Evolutionary conservation across 2,888 invertebrate genomes (phyloP).

Genomic region (Lithophane socia): DNA sequence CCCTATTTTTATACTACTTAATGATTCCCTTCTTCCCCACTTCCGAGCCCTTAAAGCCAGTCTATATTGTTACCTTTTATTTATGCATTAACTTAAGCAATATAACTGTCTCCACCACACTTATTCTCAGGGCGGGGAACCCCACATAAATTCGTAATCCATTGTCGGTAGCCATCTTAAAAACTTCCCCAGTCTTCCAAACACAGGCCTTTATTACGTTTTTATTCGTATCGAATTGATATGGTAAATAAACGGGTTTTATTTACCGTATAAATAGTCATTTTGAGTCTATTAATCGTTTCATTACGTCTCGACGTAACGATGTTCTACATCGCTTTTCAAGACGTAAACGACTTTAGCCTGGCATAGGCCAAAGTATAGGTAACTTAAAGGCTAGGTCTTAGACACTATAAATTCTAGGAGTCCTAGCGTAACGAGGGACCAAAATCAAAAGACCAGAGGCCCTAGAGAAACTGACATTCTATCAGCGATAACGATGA

Average conservation of each 20-base stretch:
- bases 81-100: slow-evolving; percentile 89
- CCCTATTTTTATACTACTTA: slow-evolving; percentile 13
- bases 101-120: slow-evolving; percentile 83
- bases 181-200: slow-evolving; percentile 65
- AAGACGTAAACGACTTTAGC: neutral
- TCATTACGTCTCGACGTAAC: slow-evolving; percentile 70
- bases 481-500: too few species aligned
- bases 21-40: slow-evolving; percentile 19
- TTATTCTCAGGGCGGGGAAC: slow-evolving; percentile 60
- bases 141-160: slow-evolving; percentile 76
- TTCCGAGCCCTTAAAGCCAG: slow-evolving; percentile 46
- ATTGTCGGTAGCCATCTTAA: slow-evolving; percentile 72
- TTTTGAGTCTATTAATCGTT: slow-evolving; percentile 74
- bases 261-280: slow-evolving; percentile 69
- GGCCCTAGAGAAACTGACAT: too few species aligned
- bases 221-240: slow-evolving; percentile 78
- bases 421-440: neutral
- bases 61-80: slow-evolving; percentile 87
- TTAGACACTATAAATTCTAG: neutral
- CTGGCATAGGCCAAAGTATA: neutral
- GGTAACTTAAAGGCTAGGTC: neutral
- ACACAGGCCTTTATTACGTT: slow-evolving; percentile 71
- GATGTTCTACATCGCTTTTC: slow-evolving; percentile 32
- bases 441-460: neutral
- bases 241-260: slow-evolving; percentile 75